Evolutionary conservation across 2,797 vertebrate genomes (phyloP).

Genomic region (Megaceryle alcyon): DNA sequence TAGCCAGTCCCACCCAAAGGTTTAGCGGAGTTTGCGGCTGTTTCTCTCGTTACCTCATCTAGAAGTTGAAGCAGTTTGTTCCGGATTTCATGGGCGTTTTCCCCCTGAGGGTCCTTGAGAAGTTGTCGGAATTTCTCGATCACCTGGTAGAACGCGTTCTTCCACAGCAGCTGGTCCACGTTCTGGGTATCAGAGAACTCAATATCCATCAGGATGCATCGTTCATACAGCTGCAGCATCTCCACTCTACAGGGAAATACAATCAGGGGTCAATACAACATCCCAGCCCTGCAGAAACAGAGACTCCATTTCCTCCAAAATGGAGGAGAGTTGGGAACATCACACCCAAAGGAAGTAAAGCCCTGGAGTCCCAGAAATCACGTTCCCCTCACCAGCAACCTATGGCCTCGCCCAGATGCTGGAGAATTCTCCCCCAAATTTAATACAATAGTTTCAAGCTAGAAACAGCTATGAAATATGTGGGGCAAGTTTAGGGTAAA

Average conservation of each 20-base stretch:
- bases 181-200: constrained; percentile 95
- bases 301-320: not conserved
- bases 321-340: accelerated
- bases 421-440: not conserved
- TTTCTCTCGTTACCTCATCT: constrained; percentile 86
- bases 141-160: constrained; percentile 97
- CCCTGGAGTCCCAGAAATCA: not conserved
- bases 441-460: not conserved
- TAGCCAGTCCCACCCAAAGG: not conserved
- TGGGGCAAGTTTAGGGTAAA: not conserved
- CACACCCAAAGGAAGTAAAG: not conserved
- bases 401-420: not conserved
- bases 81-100: constrained; percentile 85
- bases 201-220: constrained; percentile 92
- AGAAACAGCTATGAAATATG: not conserved
- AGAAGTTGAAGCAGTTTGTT: constrained; percentile 91
- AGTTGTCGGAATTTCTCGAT: constrained; percentile 96
- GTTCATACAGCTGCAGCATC: constrained; percentile 91
- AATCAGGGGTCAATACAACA: not conserved
- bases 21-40: not conserved
- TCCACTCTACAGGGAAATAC: constrained; percentile 82
- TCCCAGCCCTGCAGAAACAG: not conserved
- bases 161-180: constrained; percentile 96
- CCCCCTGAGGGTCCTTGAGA: constrained; percentile 88
- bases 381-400: accelerated